phyloP scores from a whole-genome alignment of 1,140 invertebrate species.

The Hestina assimilis region DNA sequence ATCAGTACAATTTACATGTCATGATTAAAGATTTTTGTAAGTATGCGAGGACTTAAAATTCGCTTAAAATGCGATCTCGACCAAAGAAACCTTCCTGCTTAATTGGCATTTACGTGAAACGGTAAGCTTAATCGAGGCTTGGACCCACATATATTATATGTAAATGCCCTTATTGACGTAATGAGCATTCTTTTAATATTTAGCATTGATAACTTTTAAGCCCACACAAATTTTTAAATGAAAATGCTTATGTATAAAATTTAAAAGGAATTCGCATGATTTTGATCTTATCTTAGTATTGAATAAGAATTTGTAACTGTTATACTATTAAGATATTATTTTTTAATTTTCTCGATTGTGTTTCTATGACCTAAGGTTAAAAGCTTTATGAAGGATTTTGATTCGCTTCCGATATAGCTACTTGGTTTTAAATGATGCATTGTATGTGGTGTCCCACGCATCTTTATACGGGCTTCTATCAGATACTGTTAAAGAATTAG shows the following conservation, averaged over 20 bases:
- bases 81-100: not conserved
- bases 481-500: conserved; percentile 70
- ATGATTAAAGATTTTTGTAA: conserved; percentile 8
- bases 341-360: conserved; percentile 6
- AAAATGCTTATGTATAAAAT: not conserved
- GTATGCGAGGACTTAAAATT: too few relatives aligned
- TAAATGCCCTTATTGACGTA: not conserved
- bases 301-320: not conserved
- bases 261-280: not conserved
- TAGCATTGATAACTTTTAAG: not conserved
- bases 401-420: conserved; percentile 48
- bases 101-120: conserved; percentile 31
- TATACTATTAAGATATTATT: not conserved
- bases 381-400: conserved; percentile 28
- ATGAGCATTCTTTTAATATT: not conserved
- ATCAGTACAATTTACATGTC: conserved; percentile 28
- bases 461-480: conserved; percentile 63
- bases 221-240: not conserved
- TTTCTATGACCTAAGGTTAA: conserved; percentile 23
- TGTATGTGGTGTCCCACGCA: conserved; percentile 66
- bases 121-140: conserved; percentile 17
- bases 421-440: conserved; percentile 61
- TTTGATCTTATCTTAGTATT: not conserved
- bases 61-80: not conserved
- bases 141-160: not conserved